These are phyloP conservation scores for Mallateleia sp. DNA, from an alignment of 2,888 invertebrate genomes.

Conservation along the genomic window DNA sequence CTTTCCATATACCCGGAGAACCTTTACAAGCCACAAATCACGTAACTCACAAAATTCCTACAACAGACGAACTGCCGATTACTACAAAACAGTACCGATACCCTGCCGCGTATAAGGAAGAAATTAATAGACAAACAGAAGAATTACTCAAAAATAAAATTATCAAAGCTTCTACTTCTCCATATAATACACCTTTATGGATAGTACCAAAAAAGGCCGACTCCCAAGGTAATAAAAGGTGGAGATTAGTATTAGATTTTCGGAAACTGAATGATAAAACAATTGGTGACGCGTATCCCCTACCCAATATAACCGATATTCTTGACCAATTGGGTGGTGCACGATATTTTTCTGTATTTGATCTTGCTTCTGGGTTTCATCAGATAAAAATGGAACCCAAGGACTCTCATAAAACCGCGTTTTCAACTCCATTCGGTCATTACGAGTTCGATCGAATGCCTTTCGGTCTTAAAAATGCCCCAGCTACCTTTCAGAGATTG, in stretches of 20 bases:
- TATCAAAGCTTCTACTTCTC: slow-evolving; percentile 49
- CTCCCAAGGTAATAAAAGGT: slow-evolving; percentile 60
- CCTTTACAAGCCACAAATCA: too few species aligned
- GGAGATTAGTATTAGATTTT: slow-evolving; percentile 66
- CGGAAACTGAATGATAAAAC: slow-evolving; percentile 60
- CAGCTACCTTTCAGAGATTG: slow-evolving; percentile 81
- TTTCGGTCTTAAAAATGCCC: slow-evolving; percentile 77
- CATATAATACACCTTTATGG: slow-evolving; percentile 67
- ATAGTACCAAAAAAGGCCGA: slow-evolving; percentile 74
- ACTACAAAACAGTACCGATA: slow-evolving; percentile 50
- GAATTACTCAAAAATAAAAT: slow-evolving; percentile 57
- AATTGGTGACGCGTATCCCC: slow-evolving; percentile 42
- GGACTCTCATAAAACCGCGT: background rate
- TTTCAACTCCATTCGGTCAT: slow-evolving; percentile 63
- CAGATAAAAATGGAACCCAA: slow-evolving; percentile 19
- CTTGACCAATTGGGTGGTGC: background rate
- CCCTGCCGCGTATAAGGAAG: slow-evolving; percentile 57
- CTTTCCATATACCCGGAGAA: too few species aligned
- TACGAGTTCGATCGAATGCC: slow-evolving; percentile 77
- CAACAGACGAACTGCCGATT: slow-evolving; percentile 21
- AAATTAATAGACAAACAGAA: slow-evolving; percentile 57
- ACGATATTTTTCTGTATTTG: slow-evolving; percentile 6
- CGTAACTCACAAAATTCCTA: slow-evolving; percentile 29
- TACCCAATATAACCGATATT: background rate
- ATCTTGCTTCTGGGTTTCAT: slow-evolving; percentile 2